phyloP scores from a whole-genome alignment of 2,113 vertebrate genomes.

The Xyliphius kryptos region DNA sequence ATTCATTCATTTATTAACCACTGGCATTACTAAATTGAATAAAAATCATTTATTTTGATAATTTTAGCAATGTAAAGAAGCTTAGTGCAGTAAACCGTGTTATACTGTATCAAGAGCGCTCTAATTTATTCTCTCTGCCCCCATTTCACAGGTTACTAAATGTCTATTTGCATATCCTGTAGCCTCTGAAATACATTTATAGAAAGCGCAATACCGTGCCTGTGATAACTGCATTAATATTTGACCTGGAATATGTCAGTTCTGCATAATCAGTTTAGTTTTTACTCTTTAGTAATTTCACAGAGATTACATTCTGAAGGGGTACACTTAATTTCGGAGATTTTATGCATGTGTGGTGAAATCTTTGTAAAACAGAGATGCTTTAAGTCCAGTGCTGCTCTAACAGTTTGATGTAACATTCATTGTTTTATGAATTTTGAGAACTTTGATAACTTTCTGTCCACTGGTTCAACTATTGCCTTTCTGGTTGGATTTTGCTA shows the following conservation, averaged over 20 bases:
- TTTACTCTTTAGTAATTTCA: constrained; percentile 17
- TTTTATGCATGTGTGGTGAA: too few relatives aligned
- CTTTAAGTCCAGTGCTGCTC: too few relatives aligned
- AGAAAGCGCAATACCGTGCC: neutral
- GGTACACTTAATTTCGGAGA: too few relatives aligned
- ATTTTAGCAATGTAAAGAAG: constrained; percentile 2
- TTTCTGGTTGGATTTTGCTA: too few relatives aligned
- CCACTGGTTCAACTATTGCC: too few relatives aligned
- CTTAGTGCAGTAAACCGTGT: constrained; percentile 15
- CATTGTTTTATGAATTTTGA: too few relatives aligned
- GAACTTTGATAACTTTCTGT: too few relatives aligned
- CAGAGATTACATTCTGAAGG: too few relatives aligned
- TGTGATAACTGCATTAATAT: constrained; percentile 19
- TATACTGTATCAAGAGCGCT: neutral
- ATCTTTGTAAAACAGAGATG: too few relatives aligned
- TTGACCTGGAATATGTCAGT: constrained; percentile 8
- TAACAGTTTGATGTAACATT: too few relatives aligned
- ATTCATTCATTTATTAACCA: neutral
- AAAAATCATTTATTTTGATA: constrained; percentile 8
- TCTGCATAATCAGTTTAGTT: constrained; percentile 23
- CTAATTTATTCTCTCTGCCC: constrained; percentile 17
- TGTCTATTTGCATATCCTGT: constrained; percentile 14
- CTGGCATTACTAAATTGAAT: constrained; percentile 1
- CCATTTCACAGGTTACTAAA: constrained; percentile 1
- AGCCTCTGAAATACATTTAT: constrained; percentile 5